A percentile compares a stretch with the other conserved stretches of the same genome.
Conservation (phyloP, 2,888 invertebrate species). For the Caenorhabditis zanzibari region DNA sequence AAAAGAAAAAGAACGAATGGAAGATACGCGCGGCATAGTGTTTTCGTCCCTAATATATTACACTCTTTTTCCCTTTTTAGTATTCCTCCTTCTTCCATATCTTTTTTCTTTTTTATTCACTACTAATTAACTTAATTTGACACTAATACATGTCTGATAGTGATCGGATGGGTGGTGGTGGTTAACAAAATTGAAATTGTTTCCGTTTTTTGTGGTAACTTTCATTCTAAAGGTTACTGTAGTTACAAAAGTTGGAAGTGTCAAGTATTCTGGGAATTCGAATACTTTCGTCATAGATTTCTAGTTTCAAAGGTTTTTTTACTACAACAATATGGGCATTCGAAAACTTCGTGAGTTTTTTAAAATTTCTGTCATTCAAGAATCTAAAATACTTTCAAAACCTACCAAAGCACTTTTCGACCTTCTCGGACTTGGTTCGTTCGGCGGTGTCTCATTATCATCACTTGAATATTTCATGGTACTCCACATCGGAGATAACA, state of each 20-base stretch:
- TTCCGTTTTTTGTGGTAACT: constrained; percentile 9
- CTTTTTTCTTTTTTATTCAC: constrained; percentile 32
- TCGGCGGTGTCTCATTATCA: constrained; percentile 75
- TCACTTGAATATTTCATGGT: constrained; percentile 71
- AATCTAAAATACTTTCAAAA: background rate
- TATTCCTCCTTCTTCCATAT: constrained; percentile 27
- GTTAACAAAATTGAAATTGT: constrained; percentile 21
- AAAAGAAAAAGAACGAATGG: constrained; percentile 27
- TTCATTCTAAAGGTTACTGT: background rate
- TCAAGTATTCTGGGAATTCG: too few species aligned
- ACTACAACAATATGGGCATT: background rate
- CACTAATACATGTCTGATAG: constrained; percentile 37
- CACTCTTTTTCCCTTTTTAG: constrained; percentile 44
- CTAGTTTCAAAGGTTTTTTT: constrained; percentile 18
- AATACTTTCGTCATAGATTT: too few species aligned
- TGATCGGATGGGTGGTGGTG: background rate
- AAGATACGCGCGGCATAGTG: constrained; percentile 27
- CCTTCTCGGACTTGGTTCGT: constrained; percentile 70
- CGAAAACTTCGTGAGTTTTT: constrained; percentile 2
- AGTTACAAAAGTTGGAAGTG: background rate
- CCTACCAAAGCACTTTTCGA: constrained; percentile 79
- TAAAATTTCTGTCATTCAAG: background rate
- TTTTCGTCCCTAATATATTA: constrained; percentile 40
- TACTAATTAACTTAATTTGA: constrained; percentile 54
- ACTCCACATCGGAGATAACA: constrained; percentile 80